These are phyloP conservation scores for Pterophyllum scalare DNA, from an alignment of 2,113 vertebrate genomes.

Conservation along the genomic window DNA sequence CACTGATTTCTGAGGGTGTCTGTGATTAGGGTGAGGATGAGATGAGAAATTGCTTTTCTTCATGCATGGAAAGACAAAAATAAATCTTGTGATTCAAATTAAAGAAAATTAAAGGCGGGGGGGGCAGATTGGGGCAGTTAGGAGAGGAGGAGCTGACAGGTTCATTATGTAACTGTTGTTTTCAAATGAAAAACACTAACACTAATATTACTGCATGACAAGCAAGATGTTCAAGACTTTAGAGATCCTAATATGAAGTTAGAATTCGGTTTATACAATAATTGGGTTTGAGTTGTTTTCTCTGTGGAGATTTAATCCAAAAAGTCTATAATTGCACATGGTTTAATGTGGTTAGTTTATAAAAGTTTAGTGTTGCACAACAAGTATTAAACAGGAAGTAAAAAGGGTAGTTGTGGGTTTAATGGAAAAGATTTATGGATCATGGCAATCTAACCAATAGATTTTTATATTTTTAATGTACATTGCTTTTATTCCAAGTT, in stretches of 20 bases:
- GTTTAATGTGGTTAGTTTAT: background rate
- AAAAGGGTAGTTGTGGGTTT: background rate
- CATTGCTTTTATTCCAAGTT: too few relatives aligned
- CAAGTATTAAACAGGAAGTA: background rate
- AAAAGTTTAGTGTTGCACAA: background rate
- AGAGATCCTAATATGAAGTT: background rate
- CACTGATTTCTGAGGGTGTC: conserved; percentile 38
- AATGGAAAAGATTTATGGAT: background rate
- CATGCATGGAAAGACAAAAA: background rate
- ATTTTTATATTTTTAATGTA: too few relatives aligned
- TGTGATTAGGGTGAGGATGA: conserved; percentile 13
- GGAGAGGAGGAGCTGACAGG: background rate
- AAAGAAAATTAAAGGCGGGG: background rate
- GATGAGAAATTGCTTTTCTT: background rate
- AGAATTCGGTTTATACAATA: background rate
- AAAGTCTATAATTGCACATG: background rate
- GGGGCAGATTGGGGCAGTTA: background rate
- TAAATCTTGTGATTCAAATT: background rate
- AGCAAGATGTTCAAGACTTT: background rate
- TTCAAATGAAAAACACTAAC: background rate
- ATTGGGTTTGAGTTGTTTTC: background rate
- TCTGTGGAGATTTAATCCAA: background rate
- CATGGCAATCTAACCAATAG: background rate
- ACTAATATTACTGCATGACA: background rate
- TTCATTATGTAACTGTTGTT: background rate